These are phyloP conservation scores for Murina feae DNA, from an alignment of 2,113 vertebrate species.

Conservation along the genomic window DNA sequence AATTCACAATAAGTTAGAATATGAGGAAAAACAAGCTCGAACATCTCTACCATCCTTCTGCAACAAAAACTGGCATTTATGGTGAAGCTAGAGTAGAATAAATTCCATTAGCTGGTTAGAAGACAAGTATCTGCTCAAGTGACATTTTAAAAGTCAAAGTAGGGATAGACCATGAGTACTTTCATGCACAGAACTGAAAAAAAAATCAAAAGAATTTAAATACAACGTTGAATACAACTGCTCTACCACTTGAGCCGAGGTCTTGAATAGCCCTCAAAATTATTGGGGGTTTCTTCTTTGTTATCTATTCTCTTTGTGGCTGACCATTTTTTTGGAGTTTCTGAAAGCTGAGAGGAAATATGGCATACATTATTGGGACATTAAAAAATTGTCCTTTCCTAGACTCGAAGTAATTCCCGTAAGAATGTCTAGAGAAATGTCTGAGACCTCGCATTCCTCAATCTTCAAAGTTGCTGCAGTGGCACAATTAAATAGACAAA, in stretches of 20 bases:
- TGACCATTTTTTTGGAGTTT: background rate
- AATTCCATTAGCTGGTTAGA: background rate
- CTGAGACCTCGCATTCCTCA: background rate
- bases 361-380: background rate
- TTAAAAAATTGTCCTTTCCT: background rate
- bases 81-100: background rate
- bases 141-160: background rate
- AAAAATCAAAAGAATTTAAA: background rate
- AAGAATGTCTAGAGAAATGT: constrained; percentile 11
- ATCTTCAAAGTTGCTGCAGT: background rate
- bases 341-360: background rate
- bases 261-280: background rate
- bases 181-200: background rate
- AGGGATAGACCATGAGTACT: background rate
- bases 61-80: background rate
- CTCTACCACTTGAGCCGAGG: background rate
- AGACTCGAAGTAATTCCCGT: background rate
- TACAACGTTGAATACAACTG: background rate
- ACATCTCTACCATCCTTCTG: background rate
- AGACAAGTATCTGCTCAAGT: background rate
- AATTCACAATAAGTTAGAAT: background rate
- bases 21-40: background rate
- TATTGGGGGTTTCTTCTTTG: background rate
- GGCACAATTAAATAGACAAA: background rate
- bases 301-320: background rate